Conservation (phyloP, 1,140 invertebrate species). For the Episyrphus balteatus region DNA sequence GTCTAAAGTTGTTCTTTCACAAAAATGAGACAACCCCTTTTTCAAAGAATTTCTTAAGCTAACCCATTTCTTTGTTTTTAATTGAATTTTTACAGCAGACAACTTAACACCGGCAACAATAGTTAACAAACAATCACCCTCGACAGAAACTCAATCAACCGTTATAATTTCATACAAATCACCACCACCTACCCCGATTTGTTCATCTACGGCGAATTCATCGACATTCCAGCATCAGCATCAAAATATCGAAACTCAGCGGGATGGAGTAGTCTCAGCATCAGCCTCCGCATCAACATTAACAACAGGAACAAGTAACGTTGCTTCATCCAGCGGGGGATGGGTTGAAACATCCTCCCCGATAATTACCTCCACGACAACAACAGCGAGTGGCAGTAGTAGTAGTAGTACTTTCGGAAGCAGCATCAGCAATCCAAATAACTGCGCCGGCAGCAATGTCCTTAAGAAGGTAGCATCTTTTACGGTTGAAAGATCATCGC, state of each 20-base stretch:
- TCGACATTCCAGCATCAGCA: constrained; percentile 4
- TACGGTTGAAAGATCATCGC: constrained; percentile 50
- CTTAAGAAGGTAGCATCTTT: constrained; percentile 74
- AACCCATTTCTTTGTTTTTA: too few relatives aligned
- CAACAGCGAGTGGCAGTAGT: constrained; percentile 10
- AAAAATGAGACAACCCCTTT: too few relatives aligned
- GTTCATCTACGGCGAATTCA: constrained; percentile 24
- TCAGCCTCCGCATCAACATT: constrained; percentile 6
- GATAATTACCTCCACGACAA: background rate
- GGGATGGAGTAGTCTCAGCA: constrained; percentile 9
- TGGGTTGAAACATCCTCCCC: background rate
- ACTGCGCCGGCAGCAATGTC: constrained; percentile 49
- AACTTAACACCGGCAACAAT: background rate
- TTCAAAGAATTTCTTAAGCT: too few relatives aligned
- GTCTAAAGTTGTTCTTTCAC: too few relatives aligned
- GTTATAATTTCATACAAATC: constrained; percentile 38
- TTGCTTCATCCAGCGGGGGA: too few relatives aligned
- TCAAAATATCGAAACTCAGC: background rate
- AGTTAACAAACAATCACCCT: constrained; percentile 3
- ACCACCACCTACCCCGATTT: constrained; percentile 29
- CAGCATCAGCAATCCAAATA: background rate
- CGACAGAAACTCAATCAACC: constrained; percentile 36
- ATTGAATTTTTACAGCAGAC: constrained; percentile 1
- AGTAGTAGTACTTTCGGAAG: background rate
- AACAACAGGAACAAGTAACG: constrained; percentile 8